phyloP scores from a whole-genome alignment of 2,797 vertebrate genomes.

The Tokudaia tokunoshimensis region DNA sequence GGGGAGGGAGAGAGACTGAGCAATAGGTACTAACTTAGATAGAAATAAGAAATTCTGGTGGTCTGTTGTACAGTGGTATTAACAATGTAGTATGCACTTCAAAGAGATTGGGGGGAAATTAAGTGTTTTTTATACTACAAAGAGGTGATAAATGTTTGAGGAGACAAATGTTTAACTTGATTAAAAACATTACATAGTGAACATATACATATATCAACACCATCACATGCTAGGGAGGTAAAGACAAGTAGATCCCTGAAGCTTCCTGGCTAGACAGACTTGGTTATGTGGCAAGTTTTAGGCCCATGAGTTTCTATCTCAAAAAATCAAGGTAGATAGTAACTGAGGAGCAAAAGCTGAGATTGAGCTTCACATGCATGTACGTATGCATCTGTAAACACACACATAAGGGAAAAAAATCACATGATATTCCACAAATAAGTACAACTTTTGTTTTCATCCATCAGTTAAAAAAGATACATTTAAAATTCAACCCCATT shows the following conservation, averaged over 20 bases:
- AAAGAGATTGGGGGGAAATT: neutral
- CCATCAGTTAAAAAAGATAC: neutral
- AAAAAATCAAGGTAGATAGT: neutral
- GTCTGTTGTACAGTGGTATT: neutral
- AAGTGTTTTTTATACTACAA: neutral
- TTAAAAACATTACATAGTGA: neutral
- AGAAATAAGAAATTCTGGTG: neutral
- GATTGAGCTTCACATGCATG: neutral
- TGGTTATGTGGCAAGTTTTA: neutral
- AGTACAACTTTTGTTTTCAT: neutral
- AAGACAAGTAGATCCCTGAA: neutral
- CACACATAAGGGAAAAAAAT: neutral
- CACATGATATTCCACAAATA: neutral
- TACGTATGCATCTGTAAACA: neutral
- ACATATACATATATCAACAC: neutral
- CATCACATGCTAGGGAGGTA: neutral
- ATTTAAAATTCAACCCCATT: neutral
- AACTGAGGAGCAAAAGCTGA: neutral
- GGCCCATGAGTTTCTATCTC: neutral
- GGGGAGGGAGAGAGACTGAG: neutral
- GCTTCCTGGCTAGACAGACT: neutral
- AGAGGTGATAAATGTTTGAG: neutral
- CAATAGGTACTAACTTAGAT: neutral
- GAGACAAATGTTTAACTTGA: neutral
- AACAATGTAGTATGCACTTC: neutral